These are phyloP conservation scores for Thereva unica DNA, from an alignment of 2,888 invertebrate genomes.

Conservation along the genomic window DNA sequence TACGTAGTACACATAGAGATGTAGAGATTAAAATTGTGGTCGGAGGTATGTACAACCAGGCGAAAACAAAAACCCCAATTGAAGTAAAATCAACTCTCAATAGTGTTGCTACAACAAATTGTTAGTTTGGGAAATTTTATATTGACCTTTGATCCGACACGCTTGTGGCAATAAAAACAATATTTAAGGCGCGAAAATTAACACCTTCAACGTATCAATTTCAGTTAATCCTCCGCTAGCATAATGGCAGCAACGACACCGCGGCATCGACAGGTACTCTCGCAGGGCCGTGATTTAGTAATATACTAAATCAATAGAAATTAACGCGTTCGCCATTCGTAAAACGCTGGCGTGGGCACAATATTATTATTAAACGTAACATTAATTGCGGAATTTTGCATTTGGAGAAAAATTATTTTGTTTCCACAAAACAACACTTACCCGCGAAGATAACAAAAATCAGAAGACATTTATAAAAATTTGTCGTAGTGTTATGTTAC, in stretches of 20 bases:
- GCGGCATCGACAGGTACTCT: no score
- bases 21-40: constrained; percentile 19
- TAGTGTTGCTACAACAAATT: constrained; percentile 37
- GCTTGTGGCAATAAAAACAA: constrained; percentile 57
- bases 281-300: no score
- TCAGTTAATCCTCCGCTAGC: background rate
- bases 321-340: no score
- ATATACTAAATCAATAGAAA: no score
- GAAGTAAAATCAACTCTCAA: constrained; percentile 38
- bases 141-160: constrained; percentile 54
- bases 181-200: constrained; percentile 58
- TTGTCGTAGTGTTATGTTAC: constrained; percentile 40
- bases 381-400: background rate
- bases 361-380: constrained; percentile 3
- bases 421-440: constrained; percentile 27
- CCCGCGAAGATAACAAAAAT: constrained; percentile 29
- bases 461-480: constrained; percentile 40
- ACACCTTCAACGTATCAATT: constrained; percentile 49
- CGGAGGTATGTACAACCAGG: constrained; percentile 11
- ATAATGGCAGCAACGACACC: no score
- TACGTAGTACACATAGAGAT: constrained; percentile 34
- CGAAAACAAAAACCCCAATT: constrained; percentile 28
- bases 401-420: constrained; percentile 21
- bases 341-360: no score
- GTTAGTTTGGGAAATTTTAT: constrained; percentile 38